Percentiles rank a stretch among this genome's conserved stretches.
Conservation (phyloP, 2,113 vertebrate species). For the Tachuris rubrigastra region DNA sequence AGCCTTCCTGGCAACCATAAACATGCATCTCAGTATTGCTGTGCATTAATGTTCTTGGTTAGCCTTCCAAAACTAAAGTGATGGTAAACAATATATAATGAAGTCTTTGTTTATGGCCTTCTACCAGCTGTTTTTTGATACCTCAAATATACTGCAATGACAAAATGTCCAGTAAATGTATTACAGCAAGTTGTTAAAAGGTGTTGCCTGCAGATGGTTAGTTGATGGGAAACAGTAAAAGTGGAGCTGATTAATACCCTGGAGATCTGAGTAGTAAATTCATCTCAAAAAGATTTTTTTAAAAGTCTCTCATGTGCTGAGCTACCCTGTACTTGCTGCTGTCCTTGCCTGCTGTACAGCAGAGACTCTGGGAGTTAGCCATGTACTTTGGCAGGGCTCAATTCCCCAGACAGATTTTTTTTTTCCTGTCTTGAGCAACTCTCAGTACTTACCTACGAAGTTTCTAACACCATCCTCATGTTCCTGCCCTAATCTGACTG, state of each 20-base stretch:
- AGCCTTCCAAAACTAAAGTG: slow-evolving; percentile 64
- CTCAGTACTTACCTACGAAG: not conserved
- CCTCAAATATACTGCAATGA: slow-evolving; percentile 71
- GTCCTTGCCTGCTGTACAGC: not conserved
- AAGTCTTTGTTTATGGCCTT: slow-evolving; percentile 71
- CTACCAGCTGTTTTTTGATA: slow-evolving; percentile 76
- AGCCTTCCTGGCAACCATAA: slow-evolving; percentile 66
- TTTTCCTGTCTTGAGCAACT: not conserved
- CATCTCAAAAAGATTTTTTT: slow-evolving; percentile 54
- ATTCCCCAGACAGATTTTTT: not conserved
- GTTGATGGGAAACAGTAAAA: slow-evolving; percentile 75
- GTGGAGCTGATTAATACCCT: slow-evolving; percentile 57
- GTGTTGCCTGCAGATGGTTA: slow-evolving; percentile 73
- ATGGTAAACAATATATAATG: slow-evolving; percentile 72
- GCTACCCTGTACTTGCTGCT: not conserved
- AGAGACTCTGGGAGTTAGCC: not conserved
- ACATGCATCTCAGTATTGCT: slow-evolving; percentile 49
- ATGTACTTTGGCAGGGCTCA: not conserved
- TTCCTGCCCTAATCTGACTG: not conserved
- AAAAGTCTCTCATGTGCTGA: not conserved
- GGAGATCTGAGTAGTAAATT: slow-evolving; percentile 65
- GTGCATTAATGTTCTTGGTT: slow-evolving; percentile 38
- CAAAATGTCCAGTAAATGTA: slow-evolving; percentile 78
- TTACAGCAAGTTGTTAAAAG: slow-evolving; percentile 73
- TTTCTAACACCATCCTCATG: not conserved